Conservation (phyloP, 2,888 invertebrate species). For the Portevinia maculata region DNA sequence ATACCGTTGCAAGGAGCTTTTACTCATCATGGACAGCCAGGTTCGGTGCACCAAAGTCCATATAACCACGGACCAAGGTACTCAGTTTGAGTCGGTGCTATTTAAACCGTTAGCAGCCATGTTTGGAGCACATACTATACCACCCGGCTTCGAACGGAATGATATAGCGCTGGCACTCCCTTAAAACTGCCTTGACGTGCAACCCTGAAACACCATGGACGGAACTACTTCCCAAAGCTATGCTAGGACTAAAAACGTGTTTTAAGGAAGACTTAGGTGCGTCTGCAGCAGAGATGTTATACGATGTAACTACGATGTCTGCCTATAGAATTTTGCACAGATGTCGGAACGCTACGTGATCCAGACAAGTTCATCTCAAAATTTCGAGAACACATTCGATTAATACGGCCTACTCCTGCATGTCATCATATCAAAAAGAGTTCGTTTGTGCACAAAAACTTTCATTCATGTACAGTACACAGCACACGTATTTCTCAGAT, state of each 20-base stretch:
- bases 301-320: conserved; percentile 76
- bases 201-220: conserved; percentile 76
- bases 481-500: conserved; percentile 58
- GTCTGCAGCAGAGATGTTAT: conserved; percentile 78
- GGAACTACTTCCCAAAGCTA: conserved; percentile 77
- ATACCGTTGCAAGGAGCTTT: conserved; percentile 49
- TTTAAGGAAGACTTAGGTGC: conserved; percentile 77
- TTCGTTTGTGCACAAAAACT: conserved; percentile 49
- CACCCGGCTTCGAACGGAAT: conserved; percentile 4
- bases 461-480: conserved; percentile 52
- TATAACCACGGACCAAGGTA: conserved; percentile 60
- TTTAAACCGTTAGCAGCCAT: background rate
- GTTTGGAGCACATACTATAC: too few species aligned
- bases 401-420: conserved; percentile 50
- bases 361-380: conserved; percentile 28
- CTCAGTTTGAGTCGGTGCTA: conserved; percentile 55
- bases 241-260: conserved; percentile 78
- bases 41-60: conserved; percentile 50
- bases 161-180: conserved; percentile 78
- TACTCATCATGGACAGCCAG: conserved; percentile 45
- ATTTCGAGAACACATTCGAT: conserved; percentile 52
- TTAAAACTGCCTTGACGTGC: conserved; percentile 80
- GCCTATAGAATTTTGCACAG: conserved; percentile 74
- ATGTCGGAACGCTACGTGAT: conserved; percentile 32
- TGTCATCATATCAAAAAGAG: conserved; percentile 45